Base-by-base conservation (phyloP, 2,797 vertebrate genomes). In the Setipinna tenuifilis region DNA sequence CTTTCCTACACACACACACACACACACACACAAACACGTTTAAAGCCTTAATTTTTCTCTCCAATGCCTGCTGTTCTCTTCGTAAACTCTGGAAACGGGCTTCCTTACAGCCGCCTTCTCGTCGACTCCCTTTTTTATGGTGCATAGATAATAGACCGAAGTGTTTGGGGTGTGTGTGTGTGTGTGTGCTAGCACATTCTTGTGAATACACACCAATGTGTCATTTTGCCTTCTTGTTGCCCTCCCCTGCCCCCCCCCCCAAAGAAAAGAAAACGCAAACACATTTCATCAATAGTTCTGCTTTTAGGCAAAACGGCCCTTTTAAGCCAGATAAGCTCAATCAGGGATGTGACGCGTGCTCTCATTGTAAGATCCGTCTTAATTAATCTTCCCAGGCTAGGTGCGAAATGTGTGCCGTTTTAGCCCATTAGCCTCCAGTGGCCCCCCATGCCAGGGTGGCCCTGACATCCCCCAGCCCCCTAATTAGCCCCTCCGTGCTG, bases 91-190 rank as follows among this genome's bases (percentile, higher is more conserved):
- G 59, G 58, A 82, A 57, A 44, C 81, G 68, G 83, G 82, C 58
- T 83, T 89, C 83, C 81, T 86, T 75, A 62, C 83, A 28, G 75
- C 48, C 68, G 25, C 82, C 80, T 82, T 83, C 87, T 58, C 46
- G 89, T 86, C 91, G 89, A 89, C 93, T 87, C 91, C 87, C 88
- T 91, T 90, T 91, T 91, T 93, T 88, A 91, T 92, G 90, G 90
- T 90, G 92, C 91, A 90, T 90, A 90, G 88, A 87, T 89, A 90
- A 86, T 89, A 83, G 89, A 90, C 84, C 89, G 65, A 44, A 89
- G 86, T 89, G 50, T 85, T 88, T 85, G n/a, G n/a, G n/a, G n/a
- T n/a, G 23, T 87, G 85, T 78, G 85, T 81, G 71, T 81, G 85
- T 75, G 84, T 84, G 21, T 80, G 7, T 57, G 68, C 21, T 65